Evolutionary conservation across 2,113 vertebrate genomes (phyloP), one percentile per base, ranked within the genome.

Genomic region (Thamnaconus septentrionalis): DNA sequence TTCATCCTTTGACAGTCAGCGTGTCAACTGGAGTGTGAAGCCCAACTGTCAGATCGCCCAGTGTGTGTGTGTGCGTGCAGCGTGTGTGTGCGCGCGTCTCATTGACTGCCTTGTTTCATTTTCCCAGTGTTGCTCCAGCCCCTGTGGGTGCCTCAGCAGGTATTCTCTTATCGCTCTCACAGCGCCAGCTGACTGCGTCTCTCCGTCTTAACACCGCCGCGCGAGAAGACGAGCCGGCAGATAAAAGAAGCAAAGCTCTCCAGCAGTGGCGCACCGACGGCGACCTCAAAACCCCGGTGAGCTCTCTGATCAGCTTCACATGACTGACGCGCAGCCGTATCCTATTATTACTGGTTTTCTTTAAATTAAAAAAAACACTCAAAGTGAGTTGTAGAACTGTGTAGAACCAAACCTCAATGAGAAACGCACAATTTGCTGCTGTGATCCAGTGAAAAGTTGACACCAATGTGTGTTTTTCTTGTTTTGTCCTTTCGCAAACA

Each of bases 181-280:
- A 81, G 66, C 77, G 72, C 79, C 61, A 69, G 69, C 82, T 73
- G 75, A 87, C 81, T 80, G 71, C 64, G 58, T 92, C 83, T 84
- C 78, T 84, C 81, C 68, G 82, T 88, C 91, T 90, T 92, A 91
- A 89, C 88, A 86, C 83, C 83, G 75, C 71, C 43, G 88, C 90
- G 91, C 76, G 80, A 85, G 85, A 63, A 89, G 85, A 88, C 41
- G 78, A 88, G 85, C 77, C 60, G n/a, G n/a, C 48, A 85, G 86
- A 87, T 89, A 84, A 85, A 80, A 86, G 76, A 86, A 78, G 5
- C 73, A 67, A 82, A 66, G 55, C 71, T 66, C 69, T 77, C 75
- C 70, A 59, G 43, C 44, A 18, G 60, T 72, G 75, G 71, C 64
- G 10, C 40, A 79, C 71, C 53, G 58, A 62, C 68, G n/a, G 50